Evolutionary conservation across 2,113 vertebrate genomes (phyloP).

Genomic region (Andinoacara biseriatus): DNA sequence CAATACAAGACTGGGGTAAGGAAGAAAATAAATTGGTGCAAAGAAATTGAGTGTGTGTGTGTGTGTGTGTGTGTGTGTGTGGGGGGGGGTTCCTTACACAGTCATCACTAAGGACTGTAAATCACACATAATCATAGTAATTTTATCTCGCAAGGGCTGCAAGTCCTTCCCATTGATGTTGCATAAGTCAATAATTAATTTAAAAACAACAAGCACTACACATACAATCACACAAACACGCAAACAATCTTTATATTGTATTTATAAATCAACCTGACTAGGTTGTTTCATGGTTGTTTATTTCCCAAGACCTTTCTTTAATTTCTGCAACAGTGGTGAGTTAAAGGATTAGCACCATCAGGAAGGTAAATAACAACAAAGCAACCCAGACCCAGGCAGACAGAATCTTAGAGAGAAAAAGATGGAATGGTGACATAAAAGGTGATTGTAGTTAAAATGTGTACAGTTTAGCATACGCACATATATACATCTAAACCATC

Average conservation of each 20-base stretch:
- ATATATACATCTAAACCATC: slow-evolving; percentile 45
- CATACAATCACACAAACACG: background rate
- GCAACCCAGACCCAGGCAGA: background rate
- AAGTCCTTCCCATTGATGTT: slow-evolving; percentile 36
- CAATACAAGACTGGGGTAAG: background rate
- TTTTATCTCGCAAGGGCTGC: slow-evolving; percentile 29
- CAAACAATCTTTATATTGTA: slow-evolving; percentile 5
- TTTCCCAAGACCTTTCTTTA: slow-evolving; percentile 27
- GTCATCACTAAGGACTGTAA: slow-evolving; percentile 45
- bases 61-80: background rate
- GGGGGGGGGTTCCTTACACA: background rate
- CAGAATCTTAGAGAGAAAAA: background rate
- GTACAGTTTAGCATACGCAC: slow-evolving; percentile 3
- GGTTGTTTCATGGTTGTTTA: slow-evolving; percentile 46
- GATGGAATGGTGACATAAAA: background rate
- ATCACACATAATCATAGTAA: slow-evolving; percentile 54
- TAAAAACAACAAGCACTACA: slow-evolving; percentile 21
- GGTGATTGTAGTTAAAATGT: background rate
- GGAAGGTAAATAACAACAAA: slow-evolving; percentile 23
- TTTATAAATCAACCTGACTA: slow-evolving; percentile 21
- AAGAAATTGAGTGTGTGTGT: background rate
- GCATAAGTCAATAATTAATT: slow-evolving; percentile 54
- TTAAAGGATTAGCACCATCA: slow-evolving; percentile 5
- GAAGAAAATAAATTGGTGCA: background rate
- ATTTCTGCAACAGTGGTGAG: slow-evolving; percentile 21